Evolutionary conservation across 2,797 vertebrate genomes (phyloP).

Genomic region (Falco peregrinus): DNA sequence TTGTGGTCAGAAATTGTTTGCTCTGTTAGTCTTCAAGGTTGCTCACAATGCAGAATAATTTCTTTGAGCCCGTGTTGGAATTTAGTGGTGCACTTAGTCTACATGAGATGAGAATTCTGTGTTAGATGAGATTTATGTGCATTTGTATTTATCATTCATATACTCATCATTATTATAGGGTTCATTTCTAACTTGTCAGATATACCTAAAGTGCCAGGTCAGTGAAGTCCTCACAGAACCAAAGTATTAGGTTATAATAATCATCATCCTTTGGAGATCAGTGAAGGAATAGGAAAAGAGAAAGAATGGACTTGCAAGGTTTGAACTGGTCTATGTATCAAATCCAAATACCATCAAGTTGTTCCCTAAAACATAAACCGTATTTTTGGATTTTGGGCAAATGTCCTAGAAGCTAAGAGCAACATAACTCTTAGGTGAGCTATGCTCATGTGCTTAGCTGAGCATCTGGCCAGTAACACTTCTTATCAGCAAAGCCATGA

Average conservation of each 20-base stretch:
- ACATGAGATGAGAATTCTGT: background rate
- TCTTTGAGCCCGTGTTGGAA: rapidly evolving
- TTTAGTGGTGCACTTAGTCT: background rate
- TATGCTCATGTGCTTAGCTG: background rate
- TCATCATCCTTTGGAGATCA: background rate
- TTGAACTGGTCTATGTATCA: background rate
- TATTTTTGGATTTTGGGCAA: background rate
- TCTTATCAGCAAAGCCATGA: background rate
- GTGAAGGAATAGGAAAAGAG: background rate
- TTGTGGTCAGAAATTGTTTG: background rate
- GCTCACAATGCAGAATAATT: background rate
- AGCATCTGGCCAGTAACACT: background rate
- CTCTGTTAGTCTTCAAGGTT: background rate
- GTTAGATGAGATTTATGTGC: background rate
- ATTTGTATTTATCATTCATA: background rate
- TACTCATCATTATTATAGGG: too few species aligned
- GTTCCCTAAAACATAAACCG: background rate
- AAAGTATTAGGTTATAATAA: background rate
- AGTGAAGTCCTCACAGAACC: background rate
- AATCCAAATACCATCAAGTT: background rate
- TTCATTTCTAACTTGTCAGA: background rate
- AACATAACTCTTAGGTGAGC: background rate
- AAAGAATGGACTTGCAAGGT: background rate
- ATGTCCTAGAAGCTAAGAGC: background rate
- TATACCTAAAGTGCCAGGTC: background rate